Evolutionary conservation across 2,113 vertebrate species (phyloP).

Genomic region (Panurus biarmicus): DNA sequence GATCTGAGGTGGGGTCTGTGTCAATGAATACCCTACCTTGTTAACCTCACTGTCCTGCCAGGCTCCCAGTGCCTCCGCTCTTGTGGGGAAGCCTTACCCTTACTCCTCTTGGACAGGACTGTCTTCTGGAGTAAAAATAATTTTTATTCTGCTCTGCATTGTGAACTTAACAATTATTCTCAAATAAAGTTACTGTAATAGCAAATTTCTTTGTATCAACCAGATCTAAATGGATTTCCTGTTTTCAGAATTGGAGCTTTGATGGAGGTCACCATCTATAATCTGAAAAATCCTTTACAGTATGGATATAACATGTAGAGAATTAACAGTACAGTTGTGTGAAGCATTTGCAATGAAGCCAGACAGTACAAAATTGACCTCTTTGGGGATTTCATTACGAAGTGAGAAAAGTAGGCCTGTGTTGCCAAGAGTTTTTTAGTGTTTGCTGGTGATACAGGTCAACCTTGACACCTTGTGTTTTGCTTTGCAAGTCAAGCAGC

Average conservation of each 20-base stretch:
- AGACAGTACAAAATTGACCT: not conserved
- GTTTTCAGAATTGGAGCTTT: not conserved
- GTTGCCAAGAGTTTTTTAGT: not conserved
- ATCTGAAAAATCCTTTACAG: not conserved
- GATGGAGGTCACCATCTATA: not conserved
- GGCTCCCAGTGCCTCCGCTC: not conserved
- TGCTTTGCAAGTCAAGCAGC: not conserved
- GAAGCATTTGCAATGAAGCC: not conserved
- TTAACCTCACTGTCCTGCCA: not conserved
- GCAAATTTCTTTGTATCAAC: not conserved
- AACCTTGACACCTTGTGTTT: not conserved
- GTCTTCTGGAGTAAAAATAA: not conserved
- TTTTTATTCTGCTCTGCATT: not conserved
- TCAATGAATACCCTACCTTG: not conserved
- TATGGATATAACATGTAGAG: not conserved
- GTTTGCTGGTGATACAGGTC: not conserved
- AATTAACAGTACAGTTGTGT: not conserved
- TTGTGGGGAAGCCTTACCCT: not conserved
- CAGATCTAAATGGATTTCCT: not conserved
- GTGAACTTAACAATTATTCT: not conserved
- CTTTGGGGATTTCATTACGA: not conserved
- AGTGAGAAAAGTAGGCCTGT: not conserved
- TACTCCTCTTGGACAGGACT: not conserved
- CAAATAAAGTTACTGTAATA: not conserved
- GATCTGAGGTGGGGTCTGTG: not conserved